Evolutionary conservation across 1,140 invertebrate genomes (phyloP), one percentile per base, ranked within the genome.

Genomic region (Procambarus virginalis): DNA sequence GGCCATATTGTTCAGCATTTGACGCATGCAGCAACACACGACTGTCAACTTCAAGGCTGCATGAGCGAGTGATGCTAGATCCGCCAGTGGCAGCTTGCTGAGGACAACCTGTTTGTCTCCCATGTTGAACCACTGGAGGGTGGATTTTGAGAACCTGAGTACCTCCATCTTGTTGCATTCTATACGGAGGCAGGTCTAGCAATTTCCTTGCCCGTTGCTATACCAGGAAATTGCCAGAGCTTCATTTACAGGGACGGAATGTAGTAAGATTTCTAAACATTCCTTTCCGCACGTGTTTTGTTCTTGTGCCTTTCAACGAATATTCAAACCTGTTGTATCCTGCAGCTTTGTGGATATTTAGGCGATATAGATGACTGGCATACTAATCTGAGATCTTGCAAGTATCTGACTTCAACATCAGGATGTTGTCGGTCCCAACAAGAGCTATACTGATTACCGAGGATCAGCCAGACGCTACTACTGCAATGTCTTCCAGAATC

Each of bases 351-450:
- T 84, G 49, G 58, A 68, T 46, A 84, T 6, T 34, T 84, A 84
- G 55, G 82, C 20, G 2, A 84, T 68, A 49, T 51, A 81, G 17
- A 84, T 68, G 34, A 68, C 58, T 49, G 9, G 58, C 82, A 73
- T 84, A 84, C 58, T 68, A 22, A n/a, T 84, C 22, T 22, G 68
- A 84, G 64, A 2, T 84, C 79, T 81, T 81, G 22, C 4, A 2
- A n/a, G n/a, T 3, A 84, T 2, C n/a, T 48, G 64, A 60, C 60
- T 20, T 84, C 82, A 84, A 55, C 82, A 84, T 84, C 82, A 68
- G 82, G 82, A 84, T 34, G 58, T 68, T 84, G 68, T 6, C 5
- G 22, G 82, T 60, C 34, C 82, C 82, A 84, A 45, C 82, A 68
- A 73, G 58, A 10, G 68, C 17, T 22, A 68, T 70, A 68, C 55